These are phyloP conservation scores for Brachyrhaphis roseni DNA, from an alignment of 2,797 vertebrate genomes.

Conservation along the genomic window DNA sequence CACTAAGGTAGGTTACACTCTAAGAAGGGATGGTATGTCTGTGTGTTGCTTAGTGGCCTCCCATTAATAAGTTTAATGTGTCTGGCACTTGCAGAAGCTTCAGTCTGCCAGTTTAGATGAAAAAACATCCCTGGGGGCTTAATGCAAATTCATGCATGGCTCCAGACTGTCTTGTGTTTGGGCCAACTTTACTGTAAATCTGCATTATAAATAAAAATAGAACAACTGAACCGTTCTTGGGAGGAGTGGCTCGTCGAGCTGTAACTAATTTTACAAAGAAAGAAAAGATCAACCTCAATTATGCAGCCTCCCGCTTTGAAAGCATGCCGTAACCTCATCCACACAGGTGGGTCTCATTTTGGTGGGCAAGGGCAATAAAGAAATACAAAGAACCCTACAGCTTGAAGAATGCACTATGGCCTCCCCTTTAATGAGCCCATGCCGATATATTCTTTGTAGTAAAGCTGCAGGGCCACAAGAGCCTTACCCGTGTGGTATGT, in stretches of 20 bases:
- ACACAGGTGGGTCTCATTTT: constrained; percentile 79
- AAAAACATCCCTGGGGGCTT: constrained; percentile 9
- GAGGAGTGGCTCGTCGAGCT: constrained; percentile 70
- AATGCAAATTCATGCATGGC: constrained; percentile 18
- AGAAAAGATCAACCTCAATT: constrained; percentile 68
- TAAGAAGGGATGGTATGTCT: constrained; percentile 47
- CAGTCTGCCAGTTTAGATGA: constrained; percentile 18
- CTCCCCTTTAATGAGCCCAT: constrained; percentile 76
- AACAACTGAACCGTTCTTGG: constrained; percentile 30
- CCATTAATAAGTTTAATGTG: constrained; percentile 53
- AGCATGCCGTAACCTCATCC: constrained; percentile 36
- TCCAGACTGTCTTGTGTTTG: constrained; percentile 25
- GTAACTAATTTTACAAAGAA: constrained; percentile 72
- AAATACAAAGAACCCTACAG: constrained; percentile 75
- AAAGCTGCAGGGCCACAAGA: constrained; percentile 47
- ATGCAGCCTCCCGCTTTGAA: constrained; percentile 60
- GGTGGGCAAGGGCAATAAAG: constrained; percentile 74
- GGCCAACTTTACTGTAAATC: constrained; percentile 36
- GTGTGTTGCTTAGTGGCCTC: constrained; percentile 53
- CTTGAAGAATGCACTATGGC: constrained; percentile 73
- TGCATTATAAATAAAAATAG: constrained; percentile 22
- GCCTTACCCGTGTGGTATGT: constrained; percentile 36
- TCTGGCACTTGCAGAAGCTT: constrained; percentile 33
- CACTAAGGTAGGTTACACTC: constrained; percentile 50
- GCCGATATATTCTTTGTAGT: constrained; percentile 56